A percentile compares a stretch with the other conserved stretches of the same genome.
Evolutionary conservation across 2,113 vertebrate genomes (phyloP).

Genomic region (Bostrychus sinensis): DNA sequence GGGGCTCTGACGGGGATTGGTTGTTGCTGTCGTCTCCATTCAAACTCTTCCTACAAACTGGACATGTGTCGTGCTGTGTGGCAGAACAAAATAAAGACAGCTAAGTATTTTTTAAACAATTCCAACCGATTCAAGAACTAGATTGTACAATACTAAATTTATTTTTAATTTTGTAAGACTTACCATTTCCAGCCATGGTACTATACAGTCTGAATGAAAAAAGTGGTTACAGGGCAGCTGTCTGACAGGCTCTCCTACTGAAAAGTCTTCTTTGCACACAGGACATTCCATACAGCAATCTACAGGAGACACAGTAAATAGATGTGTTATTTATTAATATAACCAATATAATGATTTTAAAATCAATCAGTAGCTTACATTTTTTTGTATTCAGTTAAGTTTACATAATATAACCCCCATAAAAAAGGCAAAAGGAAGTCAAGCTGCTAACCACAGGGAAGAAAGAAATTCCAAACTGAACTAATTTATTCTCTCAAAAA

Average conservation of each 20-base stretch:
- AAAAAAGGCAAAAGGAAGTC: too few relatives aligned
- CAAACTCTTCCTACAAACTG: conserved; percentile 95
- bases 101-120: too few relatives aligned
- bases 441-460: too few relatives aligned
- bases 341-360: too few relatives aligned
- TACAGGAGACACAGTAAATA: conserved; percentile 42
- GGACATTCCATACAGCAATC: conserved; percentile 94
- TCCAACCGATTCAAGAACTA: conserved; percentile 2
- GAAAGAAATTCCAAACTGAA: too few relatives aligned
- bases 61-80: conserved; percentile 94
- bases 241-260: conserved; percentile 87
- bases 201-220: conserved; percentile 97
- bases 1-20: conserved; percentile 77
- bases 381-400: not conserved
- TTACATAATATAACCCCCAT: not conserved
- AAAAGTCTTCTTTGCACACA: conserved; percentile 96
- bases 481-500: too few relatives aligned
- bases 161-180: conserved; percentile 51
- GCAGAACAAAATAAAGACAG: conserved; percentile 20
- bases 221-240: conserved; percentile 96
- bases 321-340: not conserved
- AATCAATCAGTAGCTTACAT: not conserved
- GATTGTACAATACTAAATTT: not conserved
- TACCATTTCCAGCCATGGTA: conserved; percentile 98
- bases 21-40: conserved; percentile 89